These are phyloP conservation scores for Xiphydria camelus DNA, from an alignment of 2,888 invertebrate genomes.

Conservation along the genomic window DNA sequence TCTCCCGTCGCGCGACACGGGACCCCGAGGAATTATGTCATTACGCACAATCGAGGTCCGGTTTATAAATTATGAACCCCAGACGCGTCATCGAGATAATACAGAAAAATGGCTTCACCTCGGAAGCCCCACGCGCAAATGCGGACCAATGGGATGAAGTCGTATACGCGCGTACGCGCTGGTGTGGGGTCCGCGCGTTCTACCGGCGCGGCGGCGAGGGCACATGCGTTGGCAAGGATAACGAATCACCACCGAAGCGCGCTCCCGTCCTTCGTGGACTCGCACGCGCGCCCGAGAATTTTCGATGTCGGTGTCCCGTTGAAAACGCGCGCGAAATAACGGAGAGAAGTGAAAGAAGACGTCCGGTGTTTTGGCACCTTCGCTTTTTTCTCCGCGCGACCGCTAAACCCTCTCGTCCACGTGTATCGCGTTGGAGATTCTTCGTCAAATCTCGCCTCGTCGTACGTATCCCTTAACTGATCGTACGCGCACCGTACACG, in stretches of 20 bases:
- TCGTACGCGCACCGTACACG: too few relatives aligned
- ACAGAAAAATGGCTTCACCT: conserved; percentile 47
- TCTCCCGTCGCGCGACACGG: background rate
- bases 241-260: conserved; percentile 42
- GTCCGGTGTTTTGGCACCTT: conserved; percentile 3
- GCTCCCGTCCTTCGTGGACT: conserved; percentile 25
- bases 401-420: background rate
- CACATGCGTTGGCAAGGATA: conserved; percentile 47
- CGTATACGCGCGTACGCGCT: conserved; percentile 29
- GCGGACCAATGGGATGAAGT: conserved; percentile 34
- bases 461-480: too few relatives aligned
- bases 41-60: conserved; percentile 34
- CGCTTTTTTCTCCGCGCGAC: background rate
- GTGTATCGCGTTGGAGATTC: too few relatives aligned
- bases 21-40: conserved; percentile 40
- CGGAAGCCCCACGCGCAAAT: conserved; percentile 29
- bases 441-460: too few relatives aligned
- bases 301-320: conserved; percentile 2
- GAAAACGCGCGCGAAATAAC: conserved; percentile 7
- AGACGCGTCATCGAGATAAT: conserved; percentile 47
- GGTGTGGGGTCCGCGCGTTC: conserved; percentile 11
- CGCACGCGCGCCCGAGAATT: conserved; percentile 5
- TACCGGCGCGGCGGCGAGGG: conserved; percentile 24
- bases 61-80: conserved; percentile 43
- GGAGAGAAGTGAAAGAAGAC: conserved; percentile 10